Base-by-base conservation (phyloP, 2,888 invertebrate genomes). In the Tenthredo scrophulariae region DNA sequence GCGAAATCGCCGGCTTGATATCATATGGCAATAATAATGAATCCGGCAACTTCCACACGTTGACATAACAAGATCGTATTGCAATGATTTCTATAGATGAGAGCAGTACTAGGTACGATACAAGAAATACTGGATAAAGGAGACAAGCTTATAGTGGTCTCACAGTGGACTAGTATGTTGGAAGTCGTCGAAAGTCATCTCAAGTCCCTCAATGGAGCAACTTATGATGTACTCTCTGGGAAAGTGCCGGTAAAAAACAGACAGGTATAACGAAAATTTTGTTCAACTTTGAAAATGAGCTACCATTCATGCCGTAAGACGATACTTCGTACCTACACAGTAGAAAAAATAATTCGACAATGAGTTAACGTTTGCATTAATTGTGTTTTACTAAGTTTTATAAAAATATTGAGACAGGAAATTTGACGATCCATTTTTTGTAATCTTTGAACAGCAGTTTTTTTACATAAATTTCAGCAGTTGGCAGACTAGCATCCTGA, bases 81-180 rank as follows among this genome's bases (percentile, higher is more conserved):
- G 10, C 22, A 13, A 50, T 84, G 87, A 67, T 84, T 85, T 75
- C 88, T 89, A 50, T 86, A 94, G 94, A 95, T 97, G 88, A 90
- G 92, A n/a, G 94, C 94, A 3, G 94, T 96, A 13, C 92, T 97
- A 88, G 92, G 95, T 15, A 94, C 95, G 5, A 90, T 97, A 0
- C 90, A 94, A 85, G 93, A 95, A 13, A 94, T 91, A 65, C 43
- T 93, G 29, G 85, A 88, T 0, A 90, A 89, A 90, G 94, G 93
- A 0, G 97, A 98, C 87, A 98, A 98, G 92, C 95, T 96, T 0
- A 96, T 98, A 7, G 95, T 99, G 6, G 98, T 99, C 0, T 99
- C 98, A 0, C 99, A 99, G 91, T 99, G 99, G 99, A 97, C 97
- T 0, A 95, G 96, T 0, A 96, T 98, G 90, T 94, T 99, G 9